Evolutionary conservation across 2,888 invertebrate species (phyloP).

Genomic region (Lasioglossum zephyrum): DNA sequence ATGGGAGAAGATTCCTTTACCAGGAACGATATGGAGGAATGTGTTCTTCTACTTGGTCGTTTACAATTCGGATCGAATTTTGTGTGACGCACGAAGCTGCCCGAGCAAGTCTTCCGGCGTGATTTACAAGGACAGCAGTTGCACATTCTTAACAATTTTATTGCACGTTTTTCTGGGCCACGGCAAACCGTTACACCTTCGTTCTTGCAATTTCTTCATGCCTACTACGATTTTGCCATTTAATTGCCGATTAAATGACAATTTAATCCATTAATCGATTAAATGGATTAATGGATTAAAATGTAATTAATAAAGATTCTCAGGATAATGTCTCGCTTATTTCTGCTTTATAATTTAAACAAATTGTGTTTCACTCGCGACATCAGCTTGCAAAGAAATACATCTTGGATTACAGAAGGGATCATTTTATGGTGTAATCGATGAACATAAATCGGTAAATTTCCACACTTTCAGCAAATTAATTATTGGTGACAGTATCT

Average conservation of each 20-base stretch:
- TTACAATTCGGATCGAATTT: slow-evolving; percentile 1
- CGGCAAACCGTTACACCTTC: neutral
- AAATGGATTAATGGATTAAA: no score
- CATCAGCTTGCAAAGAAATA: no score
- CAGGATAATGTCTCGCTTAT: neutral
- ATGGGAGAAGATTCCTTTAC: neutral
- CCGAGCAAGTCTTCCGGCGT: neutral
- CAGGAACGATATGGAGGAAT: neutral
- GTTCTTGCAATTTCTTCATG: neutral
- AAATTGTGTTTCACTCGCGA: no score
- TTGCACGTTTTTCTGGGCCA: neutral
- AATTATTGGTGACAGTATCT: no score
- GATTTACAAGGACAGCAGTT: slow-evolving; percentile 16
- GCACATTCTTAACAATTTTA: neutral
- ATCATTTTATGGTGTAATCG: no score
- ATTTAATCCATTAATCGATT: no score
- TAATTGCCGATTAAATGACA: neutral
- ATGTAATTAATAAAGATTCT: no score
- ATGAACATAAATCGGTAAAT: no score
- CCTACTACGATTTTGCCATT: neutral
- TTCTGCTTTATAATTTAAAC: no score
- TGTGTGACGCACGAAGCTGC: neutral
- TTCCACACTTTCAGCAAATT: no score
- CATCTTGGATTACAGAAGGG: no score
- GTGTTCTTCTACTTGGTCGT: neutral